These are phyloP conservation scores for Arrhamphus sclerolepis DNA, from an alignment of 2,797 vertebrate genomes.

Conservation along the genomic window DNA sequence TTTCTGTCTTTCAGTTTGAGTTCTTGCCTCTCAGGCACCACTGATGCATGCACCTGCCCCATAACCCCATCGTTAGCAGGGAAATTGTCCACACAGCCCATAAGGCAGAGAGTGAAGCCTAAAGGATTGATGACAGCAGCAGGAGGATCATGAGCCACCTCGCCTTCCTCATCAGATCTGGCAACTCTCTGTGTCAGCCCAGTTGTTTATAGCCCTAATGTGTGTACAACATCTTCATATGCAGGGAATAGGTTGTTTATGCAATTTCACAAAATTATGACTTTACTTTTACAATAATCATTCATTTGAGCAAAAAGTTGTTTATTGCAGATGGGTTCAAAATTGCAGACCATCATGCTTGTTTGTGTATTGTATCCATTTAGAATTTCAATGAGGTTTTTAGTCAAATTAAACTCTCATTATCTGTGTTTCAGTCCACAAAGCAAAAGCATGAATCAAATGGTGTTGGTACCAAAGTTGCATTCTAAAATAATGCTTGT, in stretches of 20 bases:
- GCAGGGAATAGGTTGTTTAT: background rate
- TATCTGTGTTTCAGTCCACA: background rate
- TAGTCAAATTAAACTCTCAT: background rate
- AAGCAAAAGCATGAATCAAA: background rate
- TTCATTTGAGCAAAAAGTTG: background rate
- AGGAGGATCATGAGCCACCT: conserved; percentile 29
- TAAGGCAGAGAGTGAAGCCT: conserved; percentile 42
- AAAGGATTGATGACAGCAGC: conserved; percentile 43
- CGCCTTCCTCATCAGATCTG: conserved; percentile 3
- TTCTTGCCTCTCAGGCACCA: conserved; percentile 45
- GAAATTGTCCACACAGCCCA: conserved; percentile 67
- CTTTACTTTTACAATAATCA: background rate
- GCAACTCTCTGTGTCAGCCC: background rate
- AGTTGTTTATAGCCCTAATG: conserved; percentile 5
- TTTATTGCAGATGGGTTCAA: background rate
- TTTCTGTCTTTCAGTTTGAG: conserved; percentile 39
- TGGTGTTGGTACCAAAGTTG: background rate
- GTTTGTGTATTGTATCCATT: background rate
- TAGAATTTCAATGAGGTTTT: background rate
- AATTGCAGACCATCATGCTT: background rate
- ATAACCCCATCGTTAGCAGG: conserved; percentile 58
- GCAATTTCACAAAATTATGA: background rate
- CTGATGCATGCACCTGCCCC: conserved; percentile 47
- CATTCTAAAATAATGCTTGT: background rate
- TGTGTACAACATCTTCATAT: background rate